These are phyloP conservation scores for Clarias macrocephalus DNA, from an alignment of 2,113 vertebrate genomes.

Conservation along the genomic window DNA sequence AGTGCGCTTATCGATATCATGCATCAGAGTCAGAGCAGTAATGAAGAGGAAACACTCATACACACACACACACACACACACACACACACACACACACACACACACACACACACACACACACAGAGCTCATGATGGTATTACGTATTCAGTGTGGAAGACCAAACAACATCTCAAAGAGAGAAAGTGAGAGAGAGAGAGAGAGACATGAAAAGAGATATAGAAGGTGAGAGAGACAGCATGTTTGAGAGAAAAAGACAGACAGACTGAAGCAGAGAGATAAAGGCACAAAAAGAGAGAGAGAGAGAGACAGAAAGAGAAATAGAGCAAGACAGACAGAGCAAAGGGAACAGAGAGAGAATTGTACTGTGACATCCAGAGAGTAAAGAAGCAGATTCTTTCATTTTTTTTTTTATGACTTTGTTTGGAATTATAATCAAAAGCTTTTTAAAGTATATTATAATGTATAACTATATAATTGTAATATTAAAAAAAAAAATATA, in stretches of 20 bases:
- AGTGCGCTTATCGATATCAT: slow-evolving; percentile 27
- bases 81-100: slow-evolving; percentile 5
- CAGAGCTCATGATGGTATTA: slow-evolving; percentile 25
- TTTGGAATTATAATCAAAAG: neutral
- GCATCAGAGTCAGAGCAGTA: slow-evolving; percentile 47
- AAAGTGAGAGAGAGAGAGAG: slow-evolving; percentile 32
- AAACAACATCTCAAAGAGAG: slow-evolving; percentile 62
- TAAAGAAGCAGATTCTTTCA: neutral
- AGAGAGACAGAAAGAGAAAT: neutral
- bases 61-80: slow-evolving; percentile 22
- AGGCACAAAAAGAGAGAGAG: neutral
- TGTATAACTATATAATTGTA: no score
- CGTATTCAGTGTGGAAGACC: slow-evolving; percentile 56
- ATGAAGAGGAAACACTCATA: slow-evolving; percentile 35
- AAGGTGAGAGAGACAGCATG: neutral
- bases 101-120: neutral
- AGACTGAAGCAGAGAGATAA: neutral
- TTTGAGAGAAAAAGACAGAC: neutral
- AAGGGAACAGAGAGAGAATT: neutral
- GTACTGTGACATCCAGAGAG: no score
- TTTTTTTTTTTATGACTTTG: neutral
- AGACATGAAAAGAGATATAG: neutral
- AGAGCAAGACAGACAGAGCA: no score
- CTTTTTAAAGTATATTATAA: no score
- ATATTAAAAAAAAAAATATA: no score